Evolutionary conservation across 2,888 invertebrate genomes (phyloP).

Genomic region (Dichetophora obliterata): DNA sequence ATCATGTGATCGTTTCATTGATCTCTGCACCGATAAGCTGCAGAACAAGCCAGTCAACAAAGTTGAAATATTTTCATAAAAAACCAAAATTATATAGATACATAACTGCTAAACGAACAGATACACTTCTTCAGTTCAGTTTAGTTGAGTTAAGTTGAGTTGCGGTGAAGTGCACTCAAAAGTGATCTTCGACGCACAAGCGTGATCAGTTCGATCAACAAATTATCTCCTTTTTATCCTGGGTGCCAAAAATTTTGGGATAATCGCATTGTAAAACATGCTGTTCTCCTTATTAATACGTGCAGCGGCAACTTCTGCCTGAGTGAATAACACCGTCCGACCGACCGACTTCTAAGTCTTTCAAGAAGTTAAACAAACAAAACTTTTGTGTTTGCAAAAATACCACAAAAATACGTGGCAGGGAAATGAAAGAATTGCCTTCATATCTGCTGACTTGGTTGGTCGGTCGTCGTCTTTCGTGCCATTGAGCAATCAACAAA

Average conservation of each 20-base stretch:
- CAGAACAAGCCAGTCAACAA: neutral
- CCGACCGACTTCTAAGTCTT: neutral
- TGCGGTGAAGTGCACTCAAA: constrained; percentile 1
- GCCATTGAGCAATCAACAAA: constrained; percentile 45
- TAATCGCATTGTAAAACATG: constrained; percentile 46
- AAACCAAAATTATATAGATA: neutral
- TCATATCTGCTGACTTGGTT: neutral
- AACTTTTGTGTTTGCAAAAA: constrained; percentile 7
- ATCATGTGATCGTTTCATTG: constrained; percentile 27
- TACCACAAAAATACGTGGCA: constrained; percentile 12
- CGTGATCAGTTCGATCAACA: constrained; percentile 30
- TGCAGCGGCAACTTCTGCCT: neutral
- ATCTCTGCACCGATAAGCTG: constrained; percentile 29
- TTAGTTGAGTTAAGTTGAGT: neutral
- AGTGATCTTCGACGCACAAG: constrained; percentile 3
- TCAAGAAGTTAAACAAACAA: constrained; percentile 24
- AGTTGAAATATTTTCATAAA: constrained; percentile 7
- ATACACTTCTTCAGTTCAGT: neutral
- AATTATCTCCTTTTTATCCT: constrained; percentile 44
- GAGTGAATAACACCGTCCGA: neutral
- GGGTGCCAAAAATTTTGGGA: constrained; percentile 45
- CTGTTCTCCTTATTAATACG: constrained; percentile 30
- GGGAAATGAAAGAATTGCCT: neutral
- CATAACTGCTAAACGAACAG: too few species aligned
- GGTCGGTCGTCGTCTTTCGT: constrained; percentile 32